Evolutionary conservation across 2,797 vertebrate genomes (phyloP).

Genomic region (Notoglanidium macrostoma): DNA sequence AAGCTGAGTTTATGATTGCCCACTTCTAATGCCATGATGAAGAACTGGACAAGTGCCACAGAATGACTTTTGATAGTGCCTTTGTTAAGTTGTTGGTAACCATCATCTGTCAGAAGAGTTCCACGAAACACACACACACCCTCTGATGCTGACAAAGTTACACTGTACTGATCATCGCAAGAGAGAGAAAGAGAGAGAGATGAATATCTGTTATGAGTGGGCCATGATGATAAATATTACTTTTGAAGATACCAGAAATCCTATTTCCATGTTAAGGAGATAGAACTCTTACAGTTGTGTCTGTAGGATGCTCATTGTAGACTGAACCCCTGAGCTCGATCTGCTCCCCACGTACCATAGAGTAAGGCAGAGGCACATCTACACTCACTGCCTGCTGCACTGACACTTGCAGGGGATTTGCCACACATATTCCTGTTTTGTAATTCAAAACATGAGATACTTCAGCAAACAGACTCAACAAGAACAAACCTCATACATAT

Average conservation of each 20-base stretch:
- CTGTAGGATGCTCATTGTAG: constrained; percentile 73
- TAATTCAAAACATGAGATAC: not conserved
- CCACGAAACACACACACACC: constrained; percentile 80
- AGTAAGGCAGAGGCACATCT: constrained; percentile 79
- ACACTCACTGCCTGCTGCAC: constrained; percentile 78
- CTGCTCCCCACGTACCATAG: constrained; percentile 84
- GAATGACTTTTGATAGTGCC: constrained; percentile 51
- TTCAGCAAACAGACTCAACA: not conserved
- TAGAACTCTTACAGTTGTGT: constrained; percentile 45
- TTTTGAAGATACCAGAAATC: not conserved
- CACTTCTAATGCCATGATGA: constrained; percentile 80
- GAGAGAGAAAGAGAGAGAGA: constrained; percentile 15
- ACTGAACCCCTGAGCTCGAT: constrained; percentile 78
- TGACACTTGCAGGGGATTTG: constrained; percentile 69
- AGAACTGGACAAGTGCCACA: constrained; percentile 72
- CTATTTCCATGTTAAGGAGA: not conserved
- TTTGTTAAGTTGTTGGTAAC: constrained; percentile 56
- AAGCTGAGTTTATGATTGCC: constrained; percentile 86
- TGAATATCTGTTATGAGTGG: not conserved
- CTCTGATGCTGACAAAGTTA: constrained; percentile 73
- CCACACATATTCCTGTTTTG: constrained; percentile 78
- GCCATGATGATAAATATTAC: not conserved
- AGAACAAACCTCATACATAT: not conserved
- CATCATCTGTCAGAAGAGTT: not conserved
- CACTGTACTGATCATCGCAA: constrained; percentile 77